Conservation (phyloP, 2,113 vertebrate genomes). For the Nothoprocta pentlandii region DNA sequence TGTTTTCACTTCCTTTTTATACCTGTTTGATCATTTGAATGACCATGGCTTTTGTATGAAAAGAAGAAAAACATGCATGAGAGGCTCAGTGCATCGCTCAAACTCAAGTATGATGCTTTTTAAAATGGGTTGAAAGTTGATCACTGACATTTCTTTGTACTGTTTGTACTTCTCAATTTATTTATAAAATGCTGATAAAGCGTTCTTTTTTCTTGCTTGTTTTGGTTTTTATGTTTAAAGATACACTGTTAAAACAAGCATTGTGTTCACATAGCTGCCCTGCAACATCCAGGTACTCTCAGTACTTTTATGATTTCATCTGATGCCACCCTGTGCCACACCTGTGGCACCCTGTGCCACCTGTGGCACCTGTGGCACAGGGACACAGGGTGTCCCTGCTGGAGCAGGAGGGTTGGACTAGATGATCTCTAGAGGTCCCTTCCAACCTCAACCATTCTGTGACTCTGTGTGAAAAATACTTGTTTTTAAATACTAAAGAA, state of each 20-base stretch:
- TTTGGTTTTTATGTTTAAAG: not conserved
- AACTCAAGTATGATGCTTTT: not conserved
- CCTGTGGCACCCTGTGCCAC: no score
- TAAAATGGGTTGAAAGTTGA: not conserved
- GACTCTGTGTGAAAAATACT: not conserved
- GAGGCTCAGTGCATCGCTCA: not conserved
- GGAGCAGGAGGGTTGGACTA: no score
- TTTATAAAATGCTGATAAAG: not conserved
- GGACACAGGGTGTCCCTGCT: no score
- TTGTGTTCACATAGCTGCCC: not conserved
- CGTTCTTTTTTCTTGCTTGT: not conserved
- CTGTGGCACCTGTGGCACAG: no score
- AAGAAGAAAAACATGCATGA: not conserved
- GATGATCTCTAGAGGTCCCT: no score
- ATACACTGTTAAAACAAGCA: not conserved
- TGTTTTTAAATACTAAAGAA: not conserved
- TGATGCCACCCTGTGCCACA: not conserved
- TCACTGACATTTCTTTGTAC: not conserved
- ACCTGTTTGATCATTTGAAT: not conserved
- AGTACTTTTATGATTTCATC: not conserved
- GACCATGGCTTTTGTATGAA: not conserved
- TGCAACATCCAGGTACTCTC: not conserved
- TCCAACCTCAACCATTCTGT: no score
- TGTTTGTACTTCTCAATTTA: not conserved
- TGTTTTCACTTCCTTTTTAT: not conserved